A percentile compares a stretch with the other conserved stretches of the same genome.
These are phyloP conservation scores for Cephus runcator DNA, from an alignment of 2,888 invertebrate species.

Conservation along the genomic window DNA sequence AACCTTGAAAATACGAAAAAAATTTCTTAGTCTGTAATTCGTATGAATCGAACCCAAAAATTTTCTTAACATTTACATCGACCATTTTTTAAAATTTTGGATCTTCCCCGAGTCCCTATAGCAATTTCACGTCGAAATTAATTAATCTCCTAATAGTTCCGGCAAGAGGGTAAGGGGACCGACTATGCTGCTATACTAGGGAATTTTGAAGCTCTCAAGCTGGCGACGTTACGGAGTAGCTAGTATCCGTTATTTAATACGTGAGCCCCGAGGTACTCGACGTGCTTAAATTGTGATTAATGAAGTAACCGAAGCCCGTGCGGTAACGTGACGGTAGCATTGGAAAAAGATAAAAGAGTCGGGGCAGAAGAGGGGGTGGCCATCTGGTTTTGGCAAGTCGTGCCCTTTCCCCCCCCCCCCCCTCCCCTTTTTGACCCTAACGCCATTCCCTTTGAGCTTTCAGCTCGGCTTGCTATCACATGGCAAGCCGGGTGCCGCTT, in stretches of 20 bases:
- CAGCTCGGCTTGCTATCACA: no score
- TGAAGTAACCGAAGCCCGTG: neutral
- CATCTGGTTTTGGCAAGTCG: slow-evolving; percentile 1
- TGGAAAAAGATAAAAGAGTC: neutral
- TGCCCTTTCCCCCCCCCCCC: no score
- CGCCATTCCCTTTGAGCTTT: neutral
- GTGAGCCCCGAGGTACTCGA: neutral
- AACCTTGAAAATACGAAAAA: no score
- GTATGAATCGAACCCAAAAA: no score
- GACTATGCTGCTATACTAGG: neutral
- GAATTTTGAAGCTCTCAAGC: neutral
- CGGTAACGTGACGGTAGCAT: neutral
- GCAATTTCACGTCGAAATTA: no score
- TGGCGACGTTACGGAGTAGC: neutral
- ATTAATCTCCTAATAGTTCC: no score
- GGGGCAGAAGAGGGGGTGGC: neutral
- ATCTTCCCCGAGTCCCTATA: no score
- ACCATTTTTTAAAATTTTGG: no score
- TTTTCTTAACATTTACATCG: no score
- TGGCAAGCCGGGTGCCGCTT: no score
- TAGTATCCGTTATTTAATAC: neutral
- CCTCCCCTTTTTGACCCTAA: neutral
- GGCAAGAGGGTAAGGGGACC: no score
- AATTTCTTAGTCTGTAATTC: no score
- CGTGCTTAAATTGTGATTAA: slow-evolving; percentile 2